Conservation (phyloP, 2,888 invertebrate genomes). For the Scaptomyza reducta region DNA sequence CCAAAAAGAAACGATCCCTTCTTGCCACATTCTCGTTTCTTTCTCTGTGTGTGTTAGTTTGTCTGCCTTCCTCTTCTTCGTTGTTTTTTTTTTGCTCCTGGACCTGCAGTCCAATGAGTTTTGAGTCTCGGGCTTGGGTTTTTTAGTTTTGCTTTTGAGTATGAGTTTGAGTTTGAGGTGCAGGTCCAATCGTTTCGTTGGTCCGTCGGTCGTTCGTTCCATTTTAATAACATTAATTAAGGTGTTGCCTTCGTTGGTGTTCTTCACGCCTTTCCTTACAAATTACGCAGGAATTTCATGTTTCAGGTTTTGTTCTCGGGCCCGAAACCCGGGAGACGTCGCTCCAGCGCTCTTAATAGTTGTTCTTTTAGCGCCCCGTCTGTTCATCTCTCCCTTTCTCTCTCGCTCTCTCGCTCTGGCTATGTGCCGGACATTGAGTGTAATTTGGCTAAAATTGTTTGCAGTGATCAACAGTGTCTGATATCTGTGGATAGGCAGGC, state of each 20-base stretch:
- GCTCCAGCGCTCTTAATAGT: slow-evolving; percentile 72
- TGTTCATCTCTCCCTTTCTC: slow-evolving; percentile 19
- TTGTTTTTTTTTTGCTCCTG: slow-evolving; percentile 39
- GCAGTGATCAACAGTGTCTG: slow-evolving; percentile 59
- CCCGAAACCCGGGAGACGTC: slow-evolving; percentile 42
- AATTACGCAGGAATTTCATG: slow-evolving; percentile 85
- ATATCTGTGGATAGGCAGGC: slow-evolving; percentile 55
- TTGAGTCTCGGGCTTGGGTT: slow-evolving; percentile 30
- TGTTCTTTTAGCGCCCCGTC: slow-evolving; percentile 72
- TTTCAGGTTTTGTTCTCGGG: slow-evolving; percentile 75
- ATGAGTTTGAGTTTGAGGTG: slow-evolving; percentile 52
- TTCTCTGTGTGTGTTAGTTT: slow-evolving; percentile 16
- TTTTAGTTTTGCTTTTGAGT: slow-evolving; percentile 37
- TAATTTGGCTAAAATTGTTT: slow-evolving; percentile 82
- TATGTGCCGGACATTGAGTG: slow-evolving; percentile 47
- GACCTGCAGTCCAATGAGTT: slow-evolving; percentile 49
- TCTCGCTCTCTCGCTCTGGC: slow-evolving; percentile 4
- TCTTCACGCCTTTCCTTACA: slow-evolving; percentile 85
- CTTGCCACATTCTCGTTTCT: slow-evolving; percentile 54
- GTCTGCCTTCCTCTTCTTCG: slow-evolving; percentile 39
- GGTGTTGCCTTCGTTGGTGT: slow-evolving; percentile 85
- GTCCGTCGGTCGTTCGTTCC: slow-evolving; percentile 75
- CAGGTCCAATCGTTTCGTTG: slow-evolving; percentile 58
- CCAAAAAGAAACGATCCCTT: slow-evolving; percentile 55
- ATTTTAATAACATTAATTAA: slow-evolving; percentile 84